Base-by-base conservation (phyloP, 1,140 invertebrate genomes). In the Hestina assimilis region DNA sequence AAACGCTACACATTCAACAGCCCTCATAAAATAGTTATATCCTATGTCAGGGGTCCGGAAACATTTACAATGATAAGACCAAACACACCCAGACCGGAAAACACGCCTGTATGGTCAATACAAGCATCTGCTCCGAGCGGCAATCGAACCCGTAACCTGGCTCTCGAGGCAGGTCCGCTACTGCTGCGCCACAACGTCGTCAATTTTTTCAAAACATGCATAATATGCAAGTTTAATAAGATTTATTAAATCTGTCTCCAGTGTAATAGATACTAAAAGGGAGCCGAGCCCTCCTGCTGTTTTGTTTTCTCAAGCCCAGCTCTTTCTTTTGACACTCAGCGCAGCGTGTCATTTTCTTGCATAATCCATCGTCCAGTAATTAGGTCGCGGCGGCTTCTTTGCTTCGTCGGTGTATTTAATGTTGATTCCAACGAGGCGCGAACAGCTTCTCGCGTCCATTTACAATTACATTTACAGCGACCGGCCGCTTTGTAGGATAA, bases 401-500 rank as follows among this genome's bases (percentile, higher is more conserved):
- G 56, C 66, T 26, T 33, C 50, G 17, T 61, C 72, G 72, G 71
- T 64, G 58, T 59, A 52, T 67, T 73, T 75, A 66, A 74, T 70
- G 73, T 74, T 77, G 82, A 79, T 79, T 77, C 72, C 79, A 84
- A 33, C 78, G 78, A 85, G 81, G 82, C 84, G 84, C 79, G 82
- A 87, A 84, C 63, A 50, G 63, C 69, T 78, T 75, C 72, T 73
- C 76, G 79, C 77, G 66, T 75, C 74, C 71, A 78, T 82, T 75
- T 72, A 74, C 59, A 66, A 63, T 70, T 57, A 76, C 72, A 67
- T 67, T 68, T 67, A 70, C 62, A 41, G 47, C 33, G 47, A 69
- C 63, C 79, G 76, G 81, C 63, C 26, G 69, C 82, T 87, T 81
- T 85, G 79, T 64, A 42, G 81, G 85, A 86, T 88, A 79, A 88